Evolutionary conservation across 2,797 vertebrate genomes (phyloP).

Genomic region (Myotis daubentonii): DNA sequence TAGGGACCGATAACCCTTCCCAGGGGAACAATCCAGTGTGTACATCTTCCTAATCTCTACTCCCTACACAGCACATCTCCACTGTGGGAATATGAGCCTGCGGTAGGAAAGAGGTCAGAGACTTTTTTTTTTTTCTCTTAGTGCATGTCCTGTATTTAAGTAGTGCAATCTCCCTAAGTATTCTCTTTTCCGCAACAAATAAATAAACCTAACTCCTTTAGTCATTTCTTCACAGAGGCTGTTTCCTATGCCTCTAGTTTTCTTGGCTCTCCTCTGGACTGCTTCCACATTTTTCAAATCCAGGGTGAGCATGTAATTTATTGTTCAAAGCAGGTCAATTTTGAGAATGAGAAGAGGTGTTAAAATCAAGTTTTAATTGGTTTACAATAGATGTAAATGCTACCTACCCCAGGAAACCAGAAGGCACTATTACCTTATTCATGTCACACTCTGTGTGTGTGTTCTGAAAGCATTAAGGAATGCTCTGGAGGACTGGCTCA

Average conservation of each 20-base stretch:
- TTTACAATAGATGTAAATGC: neutral
- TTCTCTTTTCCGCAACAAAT: constrained; percentile 34
- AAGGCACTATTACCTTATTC: neutral
- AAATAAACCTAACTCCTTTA: constrained; percentile 1
- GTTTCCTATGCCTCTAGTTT: neutral
- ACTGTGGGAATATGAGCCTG: neutral
- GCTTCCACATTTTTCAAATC: constrained; percentile 30
- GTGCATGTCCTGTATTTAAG: neutral
- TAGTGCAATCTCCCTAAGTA: neutral
- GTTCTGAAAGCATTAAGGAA: constrained; percentile 18
- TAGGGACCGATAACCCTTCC: neutral
- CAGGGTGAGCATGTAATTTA: neutral
- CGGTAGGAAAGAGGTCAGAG: neutral
- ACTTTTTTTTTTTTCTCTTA: neutral
- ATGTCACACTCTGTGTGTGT: neutral
- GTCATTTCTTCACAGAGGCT: constrained; percentile 11
- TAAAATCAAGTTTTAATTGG: neutral
- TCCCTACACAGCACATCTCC: neutral
- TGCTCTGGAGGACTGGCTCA: neutral
- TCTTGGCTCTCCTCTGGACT: neutral
- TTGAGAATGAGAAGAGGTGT: neutral
- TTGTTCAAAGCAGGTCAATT: neutral
- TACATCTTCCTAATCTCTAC: neutral
- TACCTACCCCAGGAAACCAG: neutral
- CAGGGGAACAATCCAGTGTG: neutral